Evolutionary conservation across 2,888 invertebrate genomes (phyloP).

Genomic region (Escarpia spicata): DNA sequence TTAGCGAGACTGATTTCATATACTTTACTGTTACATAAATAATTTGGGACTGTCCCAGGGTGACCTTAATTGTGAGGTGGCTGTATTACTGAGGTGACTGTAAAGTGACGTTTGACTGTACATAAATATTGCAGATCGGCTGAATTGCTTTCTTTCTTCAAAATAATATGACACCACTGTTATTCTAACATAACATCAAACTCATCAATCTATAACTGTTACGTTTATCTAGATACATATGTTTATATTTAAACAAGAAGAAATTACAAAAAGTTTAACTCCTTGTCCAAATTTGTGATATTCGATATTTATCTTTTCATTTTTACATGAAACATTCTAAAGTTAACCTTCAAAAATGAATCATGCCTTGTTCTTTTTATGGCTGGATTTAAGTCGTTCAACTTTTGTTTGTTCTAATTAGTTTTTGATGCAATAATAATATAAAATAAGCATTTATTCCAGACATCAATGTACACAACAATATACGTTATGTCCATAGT

Average conservation of each 20-base stretch:
- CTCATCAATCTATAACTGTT: too few relatives aligned
- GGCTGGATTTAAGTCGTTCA: not conserved
- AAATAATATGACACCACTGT: not conserved
- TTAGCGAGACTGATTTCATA: too few relatives aligned
- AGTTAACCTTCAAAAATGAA: not conserved
- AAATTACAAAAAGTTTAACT: not conserved
- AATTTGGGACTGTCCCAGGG: too few relatives aligned
- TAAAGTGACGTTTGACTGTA: too few relatives aligned
- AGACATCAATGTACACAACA: too few relatives aligned
- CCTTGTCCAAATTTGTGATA: not conserved
- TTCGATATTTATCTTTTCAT: not conserved
- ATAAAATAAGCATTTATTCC: too few relatives aligned
- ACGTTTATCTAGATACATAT: not conserved
- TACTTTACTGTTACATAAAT: too few relatives aligned
- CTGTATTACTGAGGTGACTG: too few relatives aligned
- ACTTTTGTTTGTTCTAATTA: not conserved
- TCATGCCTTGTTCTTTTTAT: not conserved
- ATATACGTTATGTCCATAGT: too few relatives aligned
- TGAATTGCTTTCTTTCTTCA: not conserved
- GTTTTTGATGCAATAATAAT: not conserved
- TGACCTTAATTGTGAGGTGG: too few relatives aligned
- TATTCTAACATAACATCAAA: not conserved
- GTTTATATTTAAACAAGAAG: not conserved
- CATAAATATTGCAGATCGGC: too few relatives aligned
- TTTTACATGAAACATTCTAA: not conserved